Evolutionary conservation across 2,888 invertebrate species (phyloP).

Genomic region (Caenorhabditis japonica): DNA sequence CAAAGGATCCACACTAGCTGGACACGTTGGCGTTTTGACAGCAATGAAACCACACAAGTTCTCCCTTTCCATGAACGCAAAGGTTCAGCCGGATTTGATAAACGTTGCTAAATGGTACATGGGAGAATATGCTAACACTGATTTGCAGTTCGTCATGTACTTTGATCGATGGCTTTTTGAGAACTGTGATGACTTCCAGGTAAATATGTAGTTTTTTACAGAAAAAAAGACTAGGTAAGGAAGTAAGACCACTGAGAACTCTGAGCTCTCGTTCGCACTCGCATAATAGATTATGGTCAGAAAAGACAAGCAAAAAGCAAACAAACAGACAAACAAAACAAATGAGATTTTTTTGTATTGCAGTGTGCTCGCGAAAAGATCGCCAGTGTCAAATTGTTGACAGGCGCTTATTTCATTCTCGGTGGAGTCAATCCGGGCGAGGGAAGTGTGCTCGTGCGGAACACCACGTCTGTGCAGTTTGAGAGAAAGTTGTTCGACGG

Average conservation of each 20-base stretch:
- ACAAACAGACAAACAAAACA: slow-evolving; percentile 1
- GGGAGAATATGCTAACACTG: slow-evolving; percentile 52
- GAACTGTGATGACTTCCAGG: slow-evolving; percentile 58
- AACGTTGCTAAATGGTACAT: slow-evolving; percentile 64
- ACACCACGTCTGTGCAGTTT: slow-evolving; percentile 61
- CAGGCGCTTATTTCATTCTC: slow-evolving; percentile 66
- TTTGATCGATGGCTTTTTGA: slow-evolving; percentile 67
- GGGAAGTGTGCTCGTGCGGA: slow-evolving; percentile 65
- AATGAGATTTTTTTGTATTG: slow-evolving; percentile 1
- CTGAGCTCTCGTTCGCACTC: not conserved
- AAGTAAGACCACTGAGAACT: no score
- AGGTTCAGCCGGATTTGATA: slow-evolving; percentile 60
- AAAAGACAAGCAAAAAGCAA: not conserved
- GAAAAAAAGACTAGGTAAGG: no score
- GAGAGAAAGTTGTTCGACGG: slow-evolving; percentile 61
- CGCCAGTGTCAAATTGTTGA: slow-evolving; percentile 54
- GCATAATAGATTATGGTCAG: not conserved
- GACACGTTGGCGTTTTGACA: slow-evolving; percentile 70
- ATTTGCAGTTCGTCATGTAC: slow-evolving; percentile 68
- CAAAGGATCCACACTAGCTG: slow-evolving; percentile 72
- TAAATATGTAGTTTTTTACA: no score
- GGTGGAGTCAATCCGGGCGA: slow-evolving; percentile 51
- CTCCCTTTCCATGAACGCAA: slow-evolving; percentile 69
- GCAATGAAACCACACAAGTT: slow-evolving; percentile 66
- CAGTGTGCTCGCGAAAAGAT: slow-evolving; percentile 65